These are phyloP conservation scores for Borostomias antarcticus DNA, from an alignment of 2,797 vertebrate genomes.

Conservation along the genomic window DNA sequence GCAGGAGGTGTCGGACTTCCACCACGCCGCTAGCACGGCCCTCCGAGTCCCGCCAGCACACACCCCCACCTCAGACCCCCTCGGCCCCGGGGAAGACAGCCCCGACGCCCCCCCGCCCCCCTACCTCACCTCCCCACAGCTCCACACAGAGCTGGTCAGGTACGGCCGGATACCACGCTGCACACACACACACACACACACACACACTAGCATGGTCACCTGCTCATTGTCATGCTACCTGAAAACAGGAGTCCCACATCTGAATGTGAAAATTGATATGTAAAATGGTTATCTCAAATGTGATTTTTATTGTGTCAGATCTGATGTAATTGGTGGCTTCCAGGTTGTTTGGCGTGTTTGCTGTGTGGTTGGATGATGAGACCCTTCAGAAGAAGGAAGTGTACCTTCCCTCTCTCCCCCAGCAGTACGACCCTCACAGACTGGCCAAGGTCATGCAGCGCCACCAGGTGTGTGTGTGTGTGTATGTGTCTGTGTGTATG, in stretches of 20 bases:
- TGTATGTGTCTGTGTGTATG: not conserved
- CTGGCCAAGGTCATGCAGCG: constrained; percentile 94
- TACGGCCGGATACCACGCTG: constrained; percentile 54
- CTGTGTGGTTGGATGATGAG: constrained; percentile 94
- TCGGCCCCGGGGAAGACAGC: constrained; percentile 62
- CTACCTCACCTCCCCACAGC: constrained; percentile 87
- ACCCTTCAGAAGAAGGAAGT: constrained; percentile 91
- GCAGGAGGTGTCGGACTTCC: constrained; percentile 91
- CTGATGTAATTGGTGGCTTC: constrained; percentile 22
- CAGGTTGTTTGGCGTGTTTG: constrained; percentile 92
- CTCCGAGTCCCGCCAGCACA: constrained; percentile 76
- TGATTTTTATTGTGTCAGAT: constrained; percentile 14
- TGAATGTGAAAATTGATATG: too few relatives aligned
- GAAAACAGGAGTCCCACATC: too few relatives aligned
- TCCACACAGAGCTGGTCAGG: constrained; percentile 93
- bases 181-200: not conserved
- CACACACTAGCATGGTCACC: not conserved
- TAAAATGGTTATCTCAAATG: too few relatives aligned
- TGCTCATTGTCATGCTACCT: not conserved
- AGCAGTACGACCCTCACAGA: constrained; percentile 89
- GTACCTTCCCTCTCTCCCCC: constrained; percentile 91
- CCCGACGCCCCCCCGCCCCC: constrained; percentile 48
- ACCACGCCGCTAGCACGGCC: constrained; percentile 91
- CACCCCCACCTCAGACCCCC: constrained; percentile 61
- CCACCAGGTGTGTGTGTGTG: constrained; percentile 74